Base-by-base conservation (phyloP, 2,113 vertebrate species). In the Tauraco erythrolophus region DNA sequence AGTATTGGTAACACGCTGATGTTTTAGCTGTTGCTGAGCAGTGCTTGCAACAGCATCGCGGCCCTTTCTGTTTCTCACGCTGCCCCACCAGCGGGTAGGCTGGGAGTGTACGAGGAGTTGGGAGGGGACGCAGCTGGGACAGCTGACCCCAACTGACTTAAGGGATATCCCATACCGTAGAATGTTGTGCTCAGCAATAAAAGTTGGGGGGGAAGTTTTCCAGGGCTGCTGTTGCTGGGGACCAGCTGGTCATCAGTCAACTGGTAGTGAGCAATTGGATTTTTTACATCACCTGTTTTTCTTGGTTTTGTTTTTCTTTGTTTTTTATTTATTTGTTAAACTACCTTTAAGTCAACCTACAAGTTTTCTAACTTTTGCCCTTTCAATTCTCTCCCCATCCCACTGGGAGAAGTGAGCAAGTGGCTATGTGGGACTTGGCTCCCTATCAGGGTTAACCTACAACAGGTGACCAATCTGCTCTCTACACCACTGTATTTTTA, bases 81-180 rank as follows among this genome's bases (percentile, higher is more conserved):
- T 2, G 2, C n/a, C 10, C 54, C n/a, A 56, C 14, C 41, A 65
- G 37, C 0, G 1, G n/a, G 28, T 5, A 46, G 51, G 23, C 33
- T 58, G 28, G 51, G 45, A 23, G 15, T 37, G 13, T 15, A n/a
- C 24, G 22, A 45, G 37, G 5, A 19, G 4, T 3, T 74, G 37
- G n/a, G 53, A 68, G 46, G 14, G 19, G 21, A 54, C 39, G 11
- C 25, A 43, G 41, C 41, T 43, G 41, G 41, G 41, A 43, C 41
- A 43, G 12, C 41, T 43, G 41, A 43, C 19, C 28, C 10, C 17
- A 23, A 3, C 13, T 46, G 53, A 28, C 51, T 13, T 2, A 60
- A 53, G 19, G 51, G 24, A 30, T 51, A 41, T 65, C 5, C 89
- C 37, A 14, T 1, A 30, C 13, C 19, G 5, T 3, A 51, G 15